Conservation (phyloP, 2,113 vertebrate species). For the Dromiciops gliroides region DNA sequence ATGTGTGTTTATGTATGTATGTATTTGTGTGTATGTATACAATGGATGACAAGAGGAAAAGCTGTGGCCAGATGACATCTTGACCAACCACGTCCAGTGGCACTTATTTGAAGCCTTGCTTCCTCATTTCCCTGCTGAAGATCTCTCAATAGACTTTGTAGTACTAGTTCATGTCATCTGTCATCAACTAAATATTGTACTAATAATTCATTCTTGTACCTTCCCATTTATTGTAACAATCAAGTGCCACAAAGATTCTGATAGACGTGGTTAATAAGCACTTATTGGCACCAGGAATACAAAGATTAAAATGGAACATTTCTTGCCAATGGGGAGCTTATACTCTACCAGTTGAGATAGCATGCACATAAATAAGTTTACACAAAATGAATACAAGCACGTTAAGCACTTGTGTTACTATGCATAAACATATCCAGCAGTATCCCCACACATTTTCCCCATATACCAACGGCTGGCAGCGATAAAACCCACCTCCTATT, state of each 20-base stretch:
- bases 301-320: too few species aligned
- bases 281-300: too few species aligned
- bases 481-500: slow-evolving; percentile 81
- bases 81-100: background rate
- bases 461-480: background rate
- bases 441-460: rapidly evolving
- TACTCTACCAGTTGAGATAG: background rate
- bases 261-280: too few species aligned
- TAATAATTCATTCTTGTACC: background rate
- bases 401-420: background rate
- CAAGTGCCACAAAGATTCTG: too few species aligned
- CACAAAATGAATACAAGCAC: background rate
- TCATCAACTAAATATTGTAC: background rate
- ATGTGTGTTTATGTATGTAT: too few species aligned
- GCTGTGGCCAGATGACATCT: background rate
- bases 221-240: background rate
- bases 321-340: too few species aligned
- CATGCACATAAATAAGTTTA: background rate
- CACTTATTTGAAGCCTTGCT: background rate
- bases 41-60: background rate
- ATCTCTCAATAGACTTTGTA: background rate
- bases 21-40: too few species aligned
- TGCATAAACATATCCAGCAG: background rate
- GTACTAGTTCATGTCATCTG: background rate
- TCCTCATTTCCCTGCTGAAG: background rate